Conservation (phyloP, 2,888 invertebrate species). For the Pilophorus perplexus region DNA sequence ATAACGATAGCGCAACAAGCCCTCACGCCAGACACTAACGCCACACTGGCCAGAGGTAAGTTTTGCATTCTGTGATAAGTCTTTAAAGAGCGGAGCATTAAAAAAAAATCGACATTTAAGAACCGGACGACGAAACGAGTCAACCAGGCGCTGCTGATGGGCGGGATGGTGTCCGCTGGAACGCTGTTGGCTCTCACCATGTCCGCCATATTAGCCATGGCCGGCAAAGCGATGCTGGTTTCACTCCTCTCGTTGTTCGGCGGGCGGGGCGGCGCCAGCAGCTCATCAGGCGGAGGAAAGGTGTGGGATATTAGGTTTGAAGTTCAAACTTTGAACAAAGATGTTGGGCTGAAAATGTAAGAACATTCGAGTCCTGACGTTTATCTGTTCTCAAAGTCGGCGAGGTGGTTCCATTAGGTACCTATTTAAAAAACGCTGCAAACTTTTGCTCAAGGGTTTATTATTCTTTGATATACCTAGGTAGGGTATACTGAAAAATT, state of each 20-base stretch:
- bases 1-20: conserved; percentile 14
- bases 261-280: conserved; percentile 19
- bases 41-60: too few relatives aligned
- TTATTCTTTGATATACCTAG: too few relatives aligned
- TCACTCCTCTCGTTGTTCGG: conserved; percentile 33
- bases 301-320: conserved; percentile 1
- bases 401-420: too few relatives aligned
- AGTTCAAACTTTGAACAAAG: too few relatives aligned
- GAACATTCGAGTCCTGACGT: too few relatives aligned
- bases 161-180: conserved; percentile 29
- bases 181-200: conserved; percentile 38
- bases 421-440: too few relatives aligned
- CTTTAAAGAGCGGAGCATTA: too few relatives aligned
- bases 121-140: conserved; percentile 17
- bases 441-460: too few relatives aligned
- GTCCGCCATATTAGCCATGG: conserved; percentile 34
- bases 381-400: too few relatives aligned
- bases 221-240: conserved; percentile 39
- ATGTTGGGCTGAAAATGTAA: too few relatives aligned
- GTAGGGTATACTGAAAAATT: too few relatives aligned
- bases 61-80: too few relatives aligned
- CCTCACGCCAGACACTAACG: conserved; percentile 1
- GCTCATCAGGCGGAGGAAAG: conserved; percentile 14
- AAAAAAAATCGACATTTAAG: neutral
- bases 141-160: conserved; percentile 37